phyloP scores from a whole-genome alignment of 1,140 invertebrate species.

The Centruroides sculpturatus region DNA sequence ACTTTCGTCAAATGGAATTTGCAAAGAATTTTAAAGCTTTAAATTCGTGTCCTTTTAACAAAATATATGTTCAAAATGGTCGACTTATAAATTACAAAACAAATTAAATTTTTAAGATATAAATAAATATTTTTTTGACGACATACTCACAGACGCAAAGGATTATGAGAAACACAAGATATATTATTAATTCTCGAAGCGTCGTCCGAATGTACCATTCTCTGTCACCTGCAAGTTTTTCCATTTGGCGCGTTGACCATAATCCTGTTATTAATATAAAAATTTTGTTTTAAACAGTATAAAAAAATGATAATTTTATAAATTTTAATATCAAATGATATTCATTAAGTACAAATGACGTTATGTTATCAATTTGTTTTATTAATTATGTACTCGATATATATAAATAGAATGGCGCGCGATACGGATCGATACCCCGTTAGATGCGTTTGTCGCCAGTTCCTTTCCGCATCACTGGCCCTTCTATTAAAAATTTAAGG shows the following conservation, averaged over 20 bases:
- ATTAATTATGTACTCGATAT: too few relatives aligned
- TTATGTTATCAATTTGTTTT: too few relatives aligned
- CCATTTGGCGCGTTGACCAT: slow-evolving; percentile 15
- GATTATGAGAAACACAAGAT: slow-evolving; percentile 39
- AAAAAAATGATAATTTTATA: too few relatives aligned
- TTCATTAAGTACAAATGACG: too few relatives aligned
- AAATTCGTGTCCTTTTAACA: background rate
- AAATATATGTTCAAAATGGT: background rate
- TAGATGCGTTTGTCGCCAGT: background rate
- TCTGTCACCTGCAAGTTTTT: slow-evolving; percentile 23
- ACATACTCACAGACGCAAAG: slow-evolving; percentile 38
- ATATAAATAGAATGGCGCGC: too few relatives aligned
- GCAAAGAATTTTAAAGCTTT: background rate
- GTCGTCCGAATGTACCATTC: slow-evolving; percentile 41
- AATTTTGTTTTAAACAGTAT: too few relatives aligned
- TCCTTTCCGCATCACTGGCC: background rate
- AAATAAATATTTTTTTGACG: background rate
- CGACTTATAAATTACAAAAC: background rate
- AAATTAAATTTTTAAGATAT: background rate
- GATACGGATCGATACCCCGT: background rate
- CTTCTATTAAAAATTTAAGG: background rate
- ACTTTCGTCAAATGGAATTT: background rate
- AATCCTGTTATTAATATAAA: slow-evolving; percentile 2
- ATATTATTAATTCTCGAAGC: slow-evolving; percentile 41
- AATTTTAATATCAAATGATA: too few relatives aligned